These are phyloP conservation scores for Acrobasis suavella DNA, from an alignment of 2,888 invertebrate species.

Conservation along the genomic window DNA sequence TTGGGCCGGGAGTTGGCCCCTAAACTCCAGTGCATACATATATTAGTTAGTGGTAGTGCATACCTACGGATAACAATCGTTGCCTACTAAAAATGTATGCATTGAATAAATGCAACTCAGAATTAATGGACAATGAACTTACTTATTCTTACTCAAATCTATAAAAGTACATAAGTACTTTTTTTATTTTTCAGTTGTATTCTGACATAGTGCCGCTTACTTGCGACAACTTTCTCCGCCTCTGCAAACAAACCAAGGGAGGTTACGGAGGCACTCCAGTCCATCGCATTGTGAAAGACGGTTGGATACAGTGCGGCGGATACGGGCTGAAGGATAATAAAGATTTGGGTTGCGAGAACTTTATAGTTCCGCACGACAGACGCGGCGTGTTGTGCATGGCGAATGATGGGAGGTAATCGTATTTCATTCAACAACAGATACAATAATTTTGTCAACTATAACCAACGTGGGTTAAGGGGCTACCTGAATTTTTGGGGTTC, in stretches of 20 bases:
- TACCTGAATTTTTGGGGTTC: too few relatives aligned
- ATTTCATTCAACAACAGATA: too few relatives aligned
- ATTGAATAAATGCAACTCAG: too few relatives aligned
- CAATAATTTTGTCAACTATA: too few relatives aligned
- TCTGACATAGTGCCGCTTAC: slow-evolving; percentile 82
- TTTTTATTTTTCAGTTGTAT: slow-evolving; percentile 71
- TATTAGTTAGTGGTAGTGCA: too few relatives aligned
- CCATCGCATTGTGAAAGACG: slow-evolving; percentile 85
- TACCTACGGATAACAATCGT: too few relatives aligned
- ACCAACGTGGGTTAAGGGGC: neutral
- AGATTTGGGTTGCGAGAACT: slow-evolving; percentile 85
- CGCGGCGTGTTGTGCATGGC: slow-evolving; percentile 89
- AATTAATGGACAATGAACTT: too few relatives aligned
- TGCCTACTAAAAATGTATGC: too few relatives aligned
- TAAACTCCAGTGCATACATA: too few relatives aligned
- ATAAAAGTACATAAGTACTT: too few relatives aligned
- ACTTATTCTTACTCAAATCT: too few relatives aligned
- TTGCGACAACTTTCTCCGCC: slow-evolving; percentile 81
- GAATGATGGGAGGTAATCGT: slow-evolving; percentile 80
- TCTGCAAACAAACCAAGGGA: slow-evolving; percentile 69
- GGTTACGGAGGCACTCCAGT: slow-evolving; percentile 82
- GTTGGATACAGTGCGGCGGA: slow-evolving; percentile 88
- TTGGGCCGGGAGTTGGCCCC: too few relatives aligned
- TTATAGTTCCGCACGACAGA: slow-evolving; percentile 84
- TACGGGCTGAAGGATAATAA: slow-evolving; percentile 60